These are phyloP conservation scores for Sesamia nonagrioides DNA, from an alignment of 1,140 invertebrate species.

Conservation along the genomic window DNA sequence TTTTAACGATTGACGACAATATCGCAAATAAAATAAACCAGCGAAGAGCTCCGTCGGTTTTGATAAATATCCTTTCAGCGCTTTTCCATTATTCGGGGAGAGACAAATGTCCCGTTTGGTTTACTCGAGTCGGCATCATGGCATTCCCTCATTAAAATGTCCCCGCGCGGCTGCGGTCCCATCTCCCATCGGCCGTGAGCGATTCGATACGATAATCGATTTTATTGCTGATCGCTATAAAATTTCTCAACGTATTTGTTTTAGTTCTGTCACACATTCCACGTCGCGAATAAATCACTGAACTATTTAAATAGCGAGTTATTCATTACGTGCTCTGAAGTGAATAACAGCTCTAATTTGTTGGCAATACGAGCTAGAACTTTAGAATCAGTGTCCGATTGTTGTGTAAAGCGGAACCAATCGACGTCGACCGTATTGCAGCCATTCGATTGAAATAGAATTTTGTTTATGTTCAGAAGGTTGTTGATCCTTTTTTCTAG, in stretches of 20 bases:
- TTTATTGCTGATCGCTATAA: constrained; percentile 82
- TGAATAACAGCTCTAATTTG: constrained; percentile 59
- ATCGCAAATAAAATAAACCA: constrained; percentile 68
- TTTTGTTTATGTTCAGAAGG: constrained; percentile 56
- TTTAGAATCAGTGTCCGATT: constrained; percentile 52
- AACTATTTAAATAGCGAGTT: constrained; percentile 68
- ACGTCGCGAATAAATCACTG: constrained; percentile 72
- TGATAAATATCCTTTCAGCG: constrained; percentile 81
- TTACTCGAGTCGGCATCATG: constrained; percentile 70
- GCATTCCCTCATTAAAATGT: constrained; percentile 82
- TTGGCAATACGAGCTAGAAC: constrained; percentile 58
- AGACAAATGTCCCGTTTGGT: constrained; percentile 78
- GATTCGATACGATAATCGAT: constrained; percentile 82
- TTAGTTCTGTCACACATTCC: constrained; percentile 64
- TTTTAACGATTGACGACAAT: constrained; percentile 65
- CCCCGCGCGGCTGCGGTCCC: constrained; percentile 70
- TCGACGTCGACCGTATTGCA: constrained; percentile 54
- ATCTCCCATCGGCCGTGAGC: constrained; percentile 49
- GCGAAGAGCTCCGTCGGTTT: constrained; percentile 65
- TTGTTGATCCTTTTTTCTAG: constrained; percentile 56
- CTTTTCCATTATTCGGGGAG: constrained; percentile 76
- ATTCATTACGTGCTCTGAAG: constrained; percentile 52
- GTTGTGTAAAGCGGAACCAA: constrained; percentile 60
- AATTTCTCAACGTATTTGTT: constrained; percentile 72
- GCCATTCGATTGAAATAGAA: constrained; percentile 54